Percentiles rank a stretch among this genome's conserved stretches.
Conservation (phyloP, 1,140 invertebrate species). For the Trichonephila inaurata region DNA sequence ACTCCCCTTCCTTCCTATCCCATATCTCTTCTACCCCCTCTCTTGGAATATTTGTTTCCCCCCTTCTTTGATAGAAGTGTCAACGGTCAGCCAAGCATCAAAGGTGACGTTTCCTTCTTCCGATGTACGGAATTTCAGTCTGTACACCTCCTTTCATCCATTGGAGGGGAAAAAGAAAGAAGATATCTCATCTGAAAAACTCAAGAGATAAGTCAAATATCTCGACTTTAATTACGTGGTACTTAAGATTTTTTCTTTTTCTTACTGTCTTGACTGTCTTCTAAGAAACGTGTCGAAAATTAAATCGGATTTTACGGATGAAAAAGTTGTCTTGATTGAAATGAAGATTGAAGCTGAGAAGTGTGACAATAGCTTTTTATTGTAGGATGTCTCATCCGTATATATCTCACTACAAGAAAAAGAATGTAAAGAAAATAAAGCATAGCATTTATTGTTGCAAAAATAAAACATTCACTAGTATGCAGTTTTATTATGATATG, state of each 20-base stretch:
- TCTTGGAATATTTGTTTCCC: background rate
- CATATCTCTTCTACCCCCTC: background rate
- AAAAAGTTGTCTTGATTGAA: background rate
- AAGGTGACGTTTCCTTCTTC: constrained; percentile 23
- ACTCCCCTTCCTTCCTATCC: constrained; percentile 22
- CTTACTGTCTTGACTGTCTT: background rate
- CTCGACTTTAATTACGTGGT: background rate
- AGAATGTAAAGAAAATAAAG: too few relatives aligned
- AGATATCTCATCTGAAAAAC: background rate
- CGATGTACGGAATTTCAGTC: background rate
- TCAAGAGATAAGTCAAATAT: constrained; percentile 23
- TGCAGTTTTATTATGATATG: too few relatives aligned
- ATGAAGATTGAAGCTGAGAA: too few relatives aligned
- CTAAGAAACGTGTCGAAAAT: background rate
- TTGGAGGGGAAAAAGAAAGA: background rate
- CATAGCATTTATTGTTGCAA: too few relatives aligned
- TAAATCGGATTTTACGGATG: constrained; percentile 10
- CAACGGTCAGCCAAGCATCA: constrained; percentile 25
- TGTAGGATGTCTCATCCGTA: too few relatives aligned
- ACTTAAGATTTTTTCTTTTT: background rate
- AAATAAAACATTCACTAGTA: too few relatives aligned
- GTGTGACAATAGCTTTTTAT: too few relatives aligned
- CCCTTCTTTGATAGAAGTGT: constrained; percentile 3
- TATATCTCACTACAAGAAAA: too few relatives aligned
- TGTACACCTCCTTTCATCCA: constrained; percentile 5